Base-by-base conservation (phyloP, 2,888 invertebrate genomes). In the Spodoptera littoralis region DNA sequence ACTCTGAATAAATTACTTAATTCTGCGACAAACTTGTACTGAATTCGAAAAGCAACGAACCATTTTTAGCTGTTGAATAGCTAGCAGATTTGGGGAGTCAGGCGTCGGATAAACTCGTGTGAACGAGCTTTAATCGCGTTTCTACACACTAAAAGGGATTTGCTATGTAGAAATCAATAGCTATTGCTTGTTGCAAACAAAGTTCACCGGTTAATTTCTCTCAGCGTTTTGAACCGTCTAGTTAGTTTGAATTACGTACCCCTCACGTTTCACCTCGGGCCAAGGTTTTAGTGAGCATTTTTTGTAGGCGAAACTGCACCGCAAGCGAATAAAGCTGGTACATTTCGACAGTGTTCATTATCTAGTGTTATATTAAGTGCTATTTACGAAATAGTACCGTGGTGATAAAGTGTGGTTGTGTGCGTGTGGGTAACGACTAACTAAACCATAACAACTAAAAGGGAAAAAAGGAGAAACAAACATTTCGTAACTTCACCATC, bases 341-440 rank as follows among this genome's bases (percentile, higher is more conserved):
- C 72, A 80, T 83, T 87, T 82, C 77, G 81, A 85, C 81, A 82
- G 89, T 89, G 87, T 84, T 36, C 80, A 80, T 83, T 81, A 77
- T 83, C 81, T 81, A 82, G 81, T 78, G 77, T 79, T 79, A 83
- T 74, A 83, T 83, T 82, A 84, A 81, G 89, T 90, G 90, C 87
- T 76, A 80, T 82, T 84, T 73, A 74, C 71, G 76, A 73, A 76
- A 77, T 77, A 76, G 73, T 81, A 78, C 78, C 79, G 80, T 87
- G 80, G 83, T 89, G 90, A 90, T 90, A 91, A 91, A 92, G 86
- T 92, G 93, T 93, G 93, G 92, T 93, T 91, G 89, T 83, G 92
- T 92, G 92, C 90, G 89, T 90, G 89, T 90, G 86, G 70, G 71
- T 85, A 88, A 88, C 86, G 83, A 85, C 87, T 88, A 91, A 90